Evolutionary conservation across 2,888 invertebrate species (phyloP), one percentile per base, ranked within the genome.

Genomic region (Acrobasis suavella): DNA sequence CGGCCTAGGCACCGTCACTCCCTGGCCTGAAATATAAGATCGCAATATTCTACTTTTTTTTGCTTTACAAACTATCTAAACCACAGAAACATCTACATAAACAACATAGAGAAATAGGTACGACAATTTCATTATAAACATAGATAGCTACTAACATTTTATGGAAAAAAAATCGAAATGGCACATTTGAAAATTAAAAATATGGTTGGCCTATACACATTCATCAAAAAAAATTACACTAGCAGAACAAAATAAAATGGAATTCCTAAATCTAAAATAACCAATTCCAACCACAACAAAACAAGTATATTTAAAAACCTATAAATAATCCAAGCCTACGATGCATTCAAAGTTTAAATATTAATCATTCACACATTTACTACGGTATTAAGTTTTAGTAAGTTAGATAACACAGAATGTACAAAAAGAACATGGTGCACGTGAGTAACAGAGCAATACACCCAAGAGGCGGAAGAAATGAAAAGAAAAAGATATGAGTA

Each of bases 381-480:
- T 65, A 69, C 66, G 75, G 65, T 65, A 54, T 46, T 68, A 63
- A 72, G 65, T 76, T 73, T 82, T 82, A 84, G 74, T 79, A 70
- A 67, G 72, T 82, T 79, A 77, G 69, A 76, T 74, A 75, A 67
- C 72, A 74, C 63, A 73, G 76, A 62, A 70, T 72, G 67, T 72
- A 70, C 74, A n/a, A 79, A 78, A 80, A 49, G 49, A 61, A 60
- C 52, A 69, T 62, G 75, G 75, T 78, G 82, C 81, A 81, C 67
- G 75, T 69, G 77, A 75, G 72, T 83, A 79, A 82, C 86, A 89
- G 86, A 89, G 83, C 87, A 87, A 89, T 83, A 89, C 83, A 89
- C 84, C 86, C 78, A 80, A 81, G 78, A 79, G 78, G 70, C 75
- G 72, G 78, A 75, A 77, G 68, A 78, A 75, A 75, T 62, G 50